Conservation (phyloP, 2,888 invertebrate genomes). For the Mimumesa dahlbomi region DNA sequence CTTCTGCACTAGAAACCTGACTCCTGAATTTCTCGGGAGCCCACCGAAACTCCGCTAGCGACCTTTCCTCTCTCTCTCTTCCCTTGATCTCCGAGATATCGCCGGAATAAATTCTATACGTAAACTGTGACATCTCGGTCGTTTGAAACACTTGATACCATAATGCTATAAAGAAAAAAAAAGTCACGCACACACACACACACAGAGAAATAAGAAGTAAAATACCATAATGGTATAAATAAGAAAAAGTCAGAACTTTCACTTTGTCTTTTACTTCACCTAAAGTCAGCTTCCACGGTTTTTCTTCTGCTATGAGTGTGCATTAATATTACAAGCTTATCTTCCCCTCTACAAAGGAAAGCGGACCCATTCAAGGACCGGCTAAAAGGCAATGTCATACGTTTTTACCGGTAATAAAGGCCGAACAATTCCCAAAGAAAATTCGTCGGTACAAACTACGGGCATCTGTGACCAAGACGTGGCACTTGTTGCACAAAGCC, state of each 20-base stretch:
- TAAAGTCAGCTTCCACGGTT: too few relatives aligned
- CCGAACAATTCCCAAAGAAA: constrained; percentile 15
- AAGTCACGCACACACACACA: too few relatives aligned
- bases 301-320: too few relatives aligned
- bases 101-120: constrained; percentile 24
- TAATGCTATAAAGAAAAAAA: too few relatives aligned
- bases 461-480: constrained; percentile 26
- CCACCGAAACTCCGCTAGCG: background rate
- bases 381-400: constrained; percentile 5
- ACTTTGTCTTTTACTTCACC: too few relatives aligned
- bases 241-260: too few relatives aligned
- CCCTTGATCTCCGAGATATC: constrained; percentile 24
- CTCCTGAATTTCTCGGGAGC: constrained; percentile 43
- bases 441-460: constrained; percentile 28
- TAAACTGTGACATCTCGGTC: background rate
- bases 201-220: too few relatives aligned
- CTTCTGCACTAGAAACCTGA: constrained; percentile 34
- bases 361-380: background rate
- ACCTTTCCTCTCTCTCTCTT: background rate
- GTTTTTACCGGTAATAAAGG: constrained; percentile 7
- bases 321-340: too few relatives aligned
- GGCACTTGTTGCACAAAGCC: constrained; percentile 68
- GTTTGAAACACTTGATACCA: too few relatives aligned
- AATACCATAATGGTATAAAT: too few relatives aligned
- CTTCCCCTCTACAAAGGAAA: too few relatives aligned